Base-by-base conservation (phyloP, 2,113 vertebrate species). In the Stegastes partitus region DNA sequence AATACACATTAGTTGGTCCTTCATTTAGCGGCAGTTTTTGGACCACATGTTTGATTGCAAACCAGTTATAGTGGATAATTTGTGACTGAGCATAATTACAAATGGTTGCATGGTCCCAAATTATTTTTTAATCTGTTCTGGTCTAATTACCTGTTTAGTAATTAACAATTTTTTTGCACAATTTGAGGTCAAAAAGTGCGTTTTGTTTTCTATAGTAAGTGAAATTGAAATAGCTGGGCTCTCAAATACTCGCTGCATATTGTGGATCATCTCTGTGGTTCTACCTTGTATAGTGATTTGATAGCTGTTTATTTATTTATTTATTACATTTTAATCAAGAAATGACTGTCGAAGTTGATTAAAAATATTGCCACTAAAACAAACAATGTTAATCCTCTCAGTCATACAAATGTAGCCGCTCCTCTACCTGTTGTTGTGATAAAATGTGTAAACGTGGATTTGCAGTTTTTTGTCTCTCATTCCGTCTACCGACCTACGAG, bases 21-120 rank as follows among this genome's bases (percentile, higher is more conserved):
- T 68, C 25, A 47, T 37, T 51, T 42, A 4, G 18, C 34, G 69
- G 21, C 57, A 28, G 14, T 61, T 61, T 68, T 23, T 57, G 58
- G 12, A 3, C 47, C 18, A 19, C 50, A 22, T 57, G 9, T 76
- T 63, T 68, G 37, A 64, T 79, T 74, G 2, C 58, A 63, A 37
- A 47, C 28, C 8, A 54, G 14, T 57, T 57, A 47, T 44, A 47
- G 47, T 44, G 25, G 25, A 47, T 47, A 0, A 57, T 47, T 69
- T 69, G 26, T 68, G 62, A 68, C 42, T 64, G 22, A 62, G 54
- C 16, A 65, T 73, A 68, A 77, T 81, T 63, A 23, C 26, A 51
- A 19, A 51, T 9, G 3, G 31, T 14, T 44, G 28, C 2, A 8
- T 45, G 26, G 12, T 34, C 49, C 3, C 18, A 47, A 47, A 54